Evolutionary conservation across 2,888 invertebrate genomes (phyloP), one percentile per base, ranked within the genome.

Genomic region (Caenorhabditis sp.): DNA sequence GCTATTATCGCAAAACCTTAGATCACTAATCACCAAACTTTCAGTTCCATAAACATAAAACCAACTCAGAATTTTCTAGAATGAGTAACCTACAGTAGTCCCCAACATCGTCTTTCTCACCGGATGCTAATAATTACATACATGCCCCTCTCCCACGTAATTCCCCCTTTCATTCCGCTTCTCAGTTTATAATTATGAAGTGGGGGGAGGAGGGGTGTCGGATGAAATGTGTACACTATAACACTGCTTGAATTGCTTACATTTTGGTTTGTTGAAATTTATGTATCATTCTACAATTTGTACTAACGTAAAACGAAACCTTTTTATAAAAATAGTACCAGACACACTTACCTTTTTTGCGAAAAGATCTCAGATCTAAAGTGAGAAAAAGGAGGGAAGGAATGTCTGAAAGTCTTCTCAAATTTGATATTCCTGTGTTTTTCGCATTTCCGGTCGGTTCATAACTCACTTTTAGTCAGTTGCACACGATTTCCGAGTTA

Each of bases 161-260:
- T 26, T 51, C 24, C 32, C 32, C 9, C 32, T 9, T 32, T 32
- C 32, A 32, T 32, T 32, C 32, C 9, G 5, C 4, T 40, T 40
- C 26, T 51, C 24, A 51, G 51, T 51, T 51, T 51, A 51, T 51
- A 51, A 51, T 51, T 51, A 51, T 51, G 20, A n/a, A 32, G 32
- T 32, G 32, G 32, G 32, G 9, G 8, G 13, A 26, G 18, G 18
- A 20, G 15, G 11, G 40, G 40, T 9, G n/a, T n/a, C n/a, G n/a
- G 32, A 40, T 40, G 40, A 40, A 20, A 50, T 51, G 50, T 51
- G 51, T 26, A 51, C 3, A 47, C 47, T 18, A 40, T 40, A 13
- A 5, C 11, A 40, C 13, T 40, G 2, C 13, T 13, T n/a, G n/a
- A n/a, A n/a, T n/a, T n/a, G n/a, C n/a, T n/a, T n/a, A n/a, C n/a